Evolutionary conservation across 2,888 invertebrate genomes (phyloP).

Genomic region (Synergus japonicus): DNA sequence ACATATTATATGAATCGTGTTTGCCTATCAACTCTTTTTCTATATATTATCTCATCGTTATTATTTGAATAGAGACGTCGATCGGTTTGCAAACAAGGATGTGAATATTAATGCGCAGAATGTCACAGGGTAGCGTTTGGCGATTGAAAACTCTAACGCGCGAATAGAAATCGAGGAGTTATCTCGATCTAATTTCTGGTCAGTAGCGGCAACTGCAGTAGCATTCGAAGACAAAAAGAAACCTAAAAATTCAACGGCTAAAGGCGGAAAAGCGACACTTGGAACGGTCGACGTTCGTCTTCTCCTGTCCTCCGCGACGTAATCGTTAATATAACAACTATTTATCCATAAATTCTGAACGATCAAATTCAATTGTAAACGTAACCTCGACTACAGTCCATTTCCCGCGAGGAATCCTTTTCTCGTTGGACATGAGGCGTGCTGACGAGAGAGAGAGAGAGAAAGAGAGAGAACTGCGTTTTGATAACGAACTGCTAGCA

Average conservation of each 20-base stretch:
- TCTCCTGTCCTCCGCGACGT: slow-evolving; percentile 67
- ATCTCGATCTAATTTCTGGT: background rate
- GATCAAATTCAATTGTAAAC: slow-evolving; percentile 77
- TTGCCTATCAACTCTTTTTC: slow-evolving; percentile 62
- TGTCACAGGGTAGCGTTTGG: slow-evolving; percentile 51
- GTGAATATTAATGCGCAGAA: slow-evolving; percentile 43
- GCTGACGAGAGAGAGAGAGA: slow-evolving; percentile 24
- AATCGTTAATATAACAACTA: slow-evolving; percentile 75
- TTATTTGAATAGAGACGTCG: slow-evolving; percentile 56
- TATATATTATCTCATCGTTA: slow-evolving; percentile 56
- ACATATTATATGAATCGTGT: slow-evolving; percentile 72
- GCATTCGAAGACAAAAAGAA: background rate
- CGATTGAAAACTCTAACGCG: slow-evolving; percentile 17
- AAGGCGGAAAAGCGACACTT: slow-evolving; percentile 49
- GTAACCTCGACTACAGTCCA: slow-evolving; percentile 72
- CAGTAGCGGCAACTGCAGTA: background rate
- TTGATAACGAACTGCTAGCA: slow-evolving; percentile 11
- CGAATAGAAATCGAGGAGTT: background rate
- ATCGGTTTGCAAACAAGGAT: slow-evolving; percentile 49
- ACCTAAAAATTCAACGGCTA: slow-evolving; percentile 43
- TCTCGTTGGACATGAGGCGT: slow-evolving; percentile 37
- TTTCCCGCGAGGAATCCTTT: slow-evolving; percentile 60
- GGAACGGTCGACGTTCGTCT: slow-evolving; percentile 60
- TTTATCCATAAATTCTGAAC: slow-evolving; percentile 77
- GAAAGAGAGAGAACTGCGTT: background rate